Conservation (phyloP, 2,797 vertebrate species). For the Arrhamphus sclerolepis region DNA sequence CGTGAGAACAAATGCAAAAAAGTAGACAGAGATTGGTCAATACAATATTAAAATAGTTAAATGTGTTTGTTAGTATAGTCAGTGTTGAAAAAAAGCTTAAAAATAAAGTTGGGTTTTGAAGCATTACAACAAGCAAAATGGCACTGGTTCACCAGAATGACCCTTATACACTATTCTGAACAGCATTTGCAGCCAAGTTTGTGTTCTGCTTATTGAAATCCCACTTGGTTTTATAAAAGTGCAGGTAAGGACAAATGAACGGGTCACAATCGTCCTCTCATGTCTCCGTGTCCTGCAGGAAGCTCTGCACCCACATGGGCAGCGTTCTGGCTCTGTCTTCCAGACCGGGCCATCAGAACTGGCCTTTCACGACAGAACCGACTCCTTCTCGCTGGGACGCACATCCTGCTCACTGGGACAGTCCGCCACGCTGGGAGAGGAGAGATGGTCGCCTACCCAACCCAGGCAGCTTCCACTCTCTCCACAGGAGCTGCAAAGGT, state of each 20-base stretch:
- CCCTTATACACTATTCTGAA: no score
- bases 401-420: conserved; percentile 78
- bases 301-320: conserved; percentile 79
- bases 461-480: conserved; percentile 93
- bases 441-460: conserved; percentile 86
- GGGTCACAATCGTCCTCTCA: background rate
- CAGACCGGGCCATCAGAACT: conserved; percentile 79
- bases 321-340: conserved; percentile 85
- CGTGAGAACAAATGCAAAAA: no score
- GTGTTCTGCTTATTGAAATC: background rate
- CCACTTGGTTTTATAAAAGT: conserved; percentile 8
- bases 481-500: conserved; percentile 94
- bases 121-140: no score
- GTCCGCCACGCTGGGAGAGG: conserved; percentile 81
- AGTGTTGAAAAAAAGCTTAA: no score
- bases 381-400: conserved; percentile 78
- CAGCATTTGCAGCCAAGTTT: background rate
- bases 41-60: no score
- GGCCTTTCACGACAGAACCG: conserved; percentile 79
- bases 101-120: no score
- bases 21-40: no score
- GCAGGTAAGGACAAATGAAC: background rate
- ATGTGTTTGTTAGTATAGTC: no score
- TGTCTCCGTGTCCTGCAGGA: conserved; percentile 41
- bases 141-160: no score